A percentile compares a stretch with the other conserved stretches of the same genome.
These are phyloP conservation scores for Synergus itoensis DNA, from an alignment of 2,888 invertebrate species.

Conservation along the genomic window DNA sequence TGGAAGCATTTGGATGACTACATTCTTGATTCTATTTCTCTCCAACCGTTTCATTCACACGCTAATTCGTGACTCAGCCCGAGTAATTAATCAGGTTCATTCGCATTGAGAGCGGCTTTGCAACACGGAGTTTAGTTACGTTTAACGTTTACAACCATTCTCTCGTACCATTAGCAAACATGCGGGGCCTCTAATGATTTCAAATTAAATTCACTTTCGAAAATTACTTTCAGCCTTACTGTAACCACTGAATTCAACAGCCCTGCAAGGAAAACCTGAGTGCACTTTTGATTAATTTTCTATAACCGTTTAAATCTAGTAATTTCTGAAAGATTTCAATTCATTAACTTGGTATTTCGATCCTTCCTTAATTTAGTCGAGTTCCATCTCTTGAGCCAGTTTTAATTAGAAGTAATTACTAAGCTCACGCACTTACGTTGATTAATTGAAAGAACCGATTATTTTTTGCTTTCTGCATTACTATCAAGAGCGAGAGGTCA, in stretches of 20 bases:
- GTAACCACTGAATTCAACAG: neutral
- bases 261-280: neutral
- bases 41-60: constrained; percentile 15
- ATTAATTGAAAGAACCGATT: constrained; percentile 17
- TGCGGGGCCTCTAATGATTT: constrained; percentile 23
- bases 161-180: neutral
- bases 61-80: constrained; percentile 56
- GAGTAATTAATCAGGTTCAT: constrained; percentile 69
- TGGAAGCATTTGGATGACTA: neutral
- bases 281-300: neutral
- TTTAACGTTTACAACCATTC: constrained; percentile 35
- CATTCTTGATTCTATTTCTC: neutral
- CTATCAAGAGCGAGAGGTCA: neutral
- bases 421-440: constrained; percentile 6
- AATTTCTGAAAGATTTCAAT: neutral
- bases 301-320: neutral
- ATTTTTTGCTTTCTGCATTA: neutral
- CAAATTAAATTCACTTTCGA: constrained; percentile 25
- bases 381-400: neutral
- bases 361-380: neutral
- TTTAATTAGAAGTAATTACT: constrained; percentile 32
- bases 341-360: neutral
- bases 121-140: constrained; percentile 52
- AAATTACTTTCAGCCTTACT: neutral
- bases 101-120: constrained; percentile 57